These are phyloP conservation scores for Corythaeola cristata DNA, from an alignment of 2,113 vertebrate genomes.

Conservation along the genomic window DNA sequence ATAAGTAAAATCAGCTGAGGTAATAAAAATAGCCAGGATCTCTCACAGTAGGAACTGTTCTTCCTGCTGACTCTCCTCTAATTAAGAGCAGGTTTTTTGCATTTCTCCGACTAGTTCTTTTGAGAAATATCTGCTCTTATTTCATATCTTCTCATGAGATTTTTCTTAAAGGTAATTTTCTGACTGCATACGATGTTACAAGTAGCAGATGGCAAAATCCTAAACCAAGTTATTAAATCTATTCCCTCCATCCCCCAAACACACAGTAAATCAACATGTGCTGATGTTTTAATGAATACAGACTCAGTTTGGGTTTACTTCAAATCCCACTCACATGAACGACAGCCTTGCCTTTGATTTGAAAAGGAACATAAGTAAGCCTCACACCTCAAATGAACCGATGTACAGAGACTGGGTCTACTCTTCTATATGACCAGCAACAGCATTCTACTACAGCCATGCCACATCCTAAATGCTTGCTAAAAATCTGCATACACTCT, in stretches of 20 bases:
- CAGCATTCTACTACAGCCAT: background rate
- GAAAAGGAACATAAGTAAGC: background rate
- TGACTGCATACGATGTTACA: background rate
- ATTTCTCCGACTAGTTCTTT: background rate
- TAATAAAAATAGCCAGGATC: background rate
- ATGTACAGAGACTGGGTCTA: background rate
- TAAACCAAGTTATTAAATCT: constrained; percentile 34
- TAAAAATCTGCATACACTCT: background rate
- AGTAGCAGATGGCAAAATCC: constrained; percentile 7
- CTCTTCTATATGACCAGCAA: background rate
- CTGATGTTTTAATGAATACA: constrained; percentile 25
- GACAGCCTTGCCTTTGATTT: background rate
- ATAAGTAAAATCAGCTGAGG: background rate
- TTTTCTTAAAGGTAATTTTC: background rate
- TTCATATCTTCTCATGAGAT: background rate
- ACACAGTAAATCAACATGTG: constrained; percentile 8
- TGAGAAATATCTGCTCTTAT: background rate
- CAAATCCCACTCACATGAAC: background rate
- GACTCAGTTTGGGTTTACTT: background rate
- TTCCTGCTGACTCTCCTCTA: background rate
- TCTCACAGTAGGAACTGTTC: background rate
- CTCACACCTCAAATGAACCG: background rate
- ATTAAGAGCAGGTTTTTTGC: background rate
- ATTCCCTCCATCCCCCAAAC: background rate
- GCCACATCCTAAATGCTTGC: background rate